Evolutionary conservation across 2,888 invertebrate genomes (phyloP), one percentile per base, ranked within the genome.

Genomic region (Harpalus rufipes): DNA sequence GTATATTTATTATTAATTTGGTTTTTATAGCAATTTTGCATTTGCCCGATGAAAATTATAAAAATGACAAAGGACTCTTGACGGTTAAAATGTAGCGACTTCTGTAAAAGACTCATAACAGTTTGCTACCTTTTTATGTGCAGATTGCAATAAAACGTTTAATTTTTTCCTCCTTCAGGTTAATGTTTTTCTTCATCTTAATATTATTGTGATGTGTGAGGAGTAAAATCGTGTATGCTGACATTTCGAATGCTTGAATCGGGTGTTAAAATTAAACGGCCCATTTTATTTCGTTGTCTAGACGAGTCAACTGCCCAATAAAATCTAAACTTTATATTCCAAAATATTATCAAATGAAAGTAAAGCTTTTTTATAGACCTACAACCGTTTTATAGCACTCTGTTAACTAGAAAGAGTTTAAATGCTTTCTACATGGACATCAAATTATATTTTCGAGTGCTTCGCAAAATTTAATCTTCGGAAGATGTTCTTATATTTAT

Each of bases 241-340:
- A 68, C 68, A 68, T 68, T 68, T 68, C 68, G n/a, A 68, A 68
- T 68, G 68, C n/a, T 39, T 68, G 68, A 68, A 32, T 32, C 68
- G 68, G 68, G 68, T 18, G n/a, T 74, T 51, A 74, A 74, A 74
- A 74, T 74, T 74, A 44, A 74, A 74, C 44, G 41, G 72, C 44
- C 18, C 72, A 74, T 44, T 74, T 74, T 74, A 74, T 74, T 74
- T 74, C 72, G 72, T 74, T 44, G 72, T 74, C 72, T 74, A 74
- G 72, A 74, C 68, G 39, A 39, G 25, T 32, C 32, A 68, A 39
- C 72, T 68, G 14, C 68, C 39, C 18, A 74, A 74, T 74, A 74
- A 74, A 74, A 74, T 44, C 72, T 74, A 44, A 41, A 74, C 72
- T 74, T 74, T 44, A 74, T 44, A 41, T 41, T 74, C 44, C 41